These are phyloP conservation scores for Drosophila hydei DNA, from an alignment of 1,140 invertebrate species.

Conservation along the genomic window DNA sequence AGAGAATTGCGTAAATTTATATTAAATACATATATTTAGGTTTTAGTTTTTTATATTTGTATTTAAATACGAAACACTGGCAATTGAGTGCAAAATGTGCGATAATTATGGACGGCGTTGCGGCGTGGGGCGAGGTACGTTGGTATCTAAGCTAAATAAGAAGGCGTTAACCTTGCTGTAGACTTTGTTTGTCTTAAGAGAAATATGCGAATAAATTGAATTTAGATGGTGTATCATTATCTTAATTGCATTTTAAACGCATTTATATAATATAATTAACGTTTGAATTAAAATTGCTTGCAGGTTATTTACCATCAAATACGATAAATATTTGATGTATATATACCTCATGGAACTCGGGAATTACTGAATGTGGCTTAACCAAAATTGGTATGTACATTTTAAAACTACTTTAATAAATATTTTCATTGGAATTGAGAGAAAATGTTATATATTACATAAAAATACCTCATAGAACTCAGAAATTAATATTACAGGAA, in stretches of 20 bases:
- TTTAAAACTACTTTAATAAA: neutral
- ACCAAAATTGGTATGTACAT: neutral
- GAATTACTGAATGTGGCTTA: neutral
- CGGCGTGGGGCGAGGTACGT: neutral
- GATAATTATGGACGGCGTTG: conserved; percentile 31
- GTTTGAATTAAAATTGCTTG: neutral
- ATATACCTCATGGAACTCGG: neutral
- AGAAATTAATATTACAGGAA: neutral
- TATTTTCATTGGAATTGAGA: neutral
- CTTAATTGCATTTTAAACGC: conserved; percentile 13
- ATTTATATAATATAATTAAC: conserved; percentile 19
- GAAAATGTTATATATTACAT: neutral
- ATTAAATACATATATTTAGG: conserved; percentile 45
- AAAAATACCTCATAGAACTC: conserved; percentile 6
- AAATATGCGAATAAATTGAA: conserved; percentile 34
- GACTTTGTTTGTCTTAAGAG: neutral
- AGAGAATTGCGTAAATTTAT: conserved; percentile 43
- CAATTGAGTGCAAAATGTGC: conserved; percentile 58
- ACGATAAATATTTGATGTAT: neutral
- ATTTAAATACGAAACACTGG: conserved; percentile 54
- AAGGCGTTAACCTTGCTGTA: conserved; percentile 26
- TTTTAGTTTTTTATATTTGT: conserved; percentile 51
- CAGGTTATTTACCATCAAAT: neutral
- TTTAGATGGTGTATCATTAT: conserved; percentile 44
- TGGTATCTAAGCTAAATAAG: conserved; percentile 14